Evolutionary conservation across 2,113 vertebrate genomes (phyloP).

Genomic region (Cavia porcellus): DNA sequence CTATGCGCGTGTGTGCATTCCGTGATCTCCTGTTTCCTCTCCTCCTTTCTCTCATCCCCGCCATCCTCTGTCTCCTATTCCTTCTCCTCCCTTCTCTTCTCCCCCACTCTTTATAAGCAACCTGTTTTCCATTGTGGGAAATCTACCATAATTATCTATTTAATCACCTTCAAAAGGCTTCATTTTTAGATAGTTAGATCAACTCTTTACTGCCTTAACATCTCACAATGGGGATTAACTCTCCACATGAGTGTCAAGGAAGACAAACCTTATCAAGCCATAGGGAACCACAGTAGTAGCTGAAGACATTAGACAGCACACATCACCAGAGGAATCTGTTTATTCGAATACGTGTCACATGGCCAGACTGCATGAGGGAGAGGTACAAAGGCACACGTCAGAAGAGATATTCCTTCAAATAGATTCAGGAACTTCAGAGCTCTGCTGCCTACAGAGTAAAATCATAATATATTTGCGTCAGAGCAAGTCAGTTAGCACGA

Average conservation of each 20-base stretch:
- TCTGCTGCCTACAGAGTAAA: neutral
- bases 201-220: neutral
- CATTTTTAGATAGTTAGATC: neutral
- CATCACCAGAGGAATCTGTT: rapidly evolving
- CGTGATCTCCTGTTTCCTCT: neutral
- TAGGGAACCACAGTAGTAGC: too few species aligned
- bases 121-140: neutral
- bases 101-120: neutral
- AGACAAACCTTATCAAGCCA: neutral
- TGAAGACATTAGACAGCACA: neutral
- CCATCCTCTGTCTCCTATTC: too few species aligned
- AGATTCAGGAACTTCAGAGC: neutral
- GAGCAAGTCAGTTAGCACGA: neutral
- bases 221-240: neutral
- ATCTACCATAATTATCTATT: neutral
- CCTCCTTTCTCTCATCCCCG: neutral
- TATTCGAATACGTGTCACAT: rapidly evolving
- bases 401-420: neutral
- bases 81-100: neutral
- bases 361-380: neutral
- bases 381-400: neutral
- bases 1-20: neutral
- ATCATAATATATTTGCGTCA: neutral
- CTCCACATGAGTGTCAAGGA: too few species aligned
- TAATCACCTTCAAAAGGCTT: neutral